Evolutionary conservation across 2,888 invertebrate species (phyloP), one percentile per base, ranked within the genome.

Genomic region (Iselma pallidipennis): DNA sequence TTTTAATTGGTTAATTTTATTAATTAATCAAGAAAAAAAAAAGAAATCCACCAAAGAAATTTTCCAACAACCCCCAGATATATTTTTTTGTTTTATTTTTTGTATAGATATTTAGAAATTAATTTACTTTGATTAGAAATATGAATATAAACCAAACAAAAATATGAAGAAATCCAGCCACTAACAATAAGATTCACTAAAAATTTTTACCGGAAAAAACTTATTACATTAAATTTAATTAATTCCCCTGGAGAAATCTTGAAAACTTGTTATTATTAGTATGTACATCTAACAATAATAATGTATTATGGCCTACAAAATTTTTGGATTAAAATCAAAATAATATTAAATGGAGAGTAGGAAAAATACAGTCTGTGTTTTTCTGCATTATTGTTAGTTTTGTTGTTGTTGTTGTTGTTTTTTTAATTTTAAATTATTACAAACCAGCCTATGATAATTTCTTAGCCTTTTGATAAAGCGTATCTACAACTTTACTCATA

Each of bases 401-500:
- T 21, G 45, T n/a, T 45, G 19, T 45, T 19, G 9, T 19, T 12
- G 63, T 63, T 63, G 61, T 65, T 56, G 9, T 61, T 55, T 28
- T 28, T 61, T 61, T 55, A 42, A 53, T 53, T 53, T 53, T 31
- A 59, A 50, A 55, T 59, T 59, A 60, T 64, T 64, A 57, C 59
- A 64, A 57, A 59, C n/a, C 65, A 69, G 66, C 78, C 85, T 91
- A 97, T 84, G 96, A 95, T 71, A 99, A 88, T 84, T 98, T 98
- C 86, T 98, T 98, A 71, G 98, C 98, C 86, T 98, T 98, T 87
- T 96, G 96, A 85, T 98, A 99, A 74, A 99, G 88, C 55, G 98
- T 96, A 83, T 99, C 99, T 74, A 99, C 98, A 77, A 99, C 99
- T 88, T 98, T 98, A 76, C 98, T 96, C 96, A 99, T 97, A 83